Percentiles rank a stretch among this genome's conserved stretches.
Conservation (phyloP, 2,888 invertebrate genomes). For the Parthenolecanium corni region DNA sequence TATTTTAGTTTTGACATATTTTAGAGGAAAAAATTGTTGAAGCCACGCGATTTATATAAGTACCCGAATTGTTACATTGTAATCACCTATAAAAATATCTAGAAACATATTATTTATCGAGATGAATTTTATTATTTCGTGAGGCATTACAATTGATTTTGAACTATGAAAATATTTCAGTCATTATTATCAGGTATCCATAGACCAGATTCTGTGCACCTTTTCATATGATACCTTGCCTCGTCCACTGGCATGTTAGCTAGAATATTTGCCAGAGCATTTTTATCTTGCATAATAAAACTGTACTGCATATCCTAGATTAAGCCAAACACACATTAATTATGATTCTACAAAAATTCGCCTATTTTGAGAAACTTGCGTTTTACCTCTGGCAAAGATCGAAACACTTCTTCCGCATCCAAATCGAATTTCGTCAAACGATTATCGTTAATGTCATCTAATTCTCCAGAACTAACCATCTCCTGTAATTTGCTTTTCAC, state of each 20-base stretch:
- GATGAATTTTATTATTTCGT: no score
- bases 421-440: not conserved
- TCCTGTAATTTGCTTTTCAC: slow-evolving; percentile 1
- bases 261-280: slow-evolving; percentile 1
- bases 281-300: not conserved
- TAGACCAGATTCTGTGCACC: slow-evolving; percentile 11
- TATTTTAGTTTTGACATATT: no score
- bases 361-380: no score
- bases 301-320: slow-evolving; percentile 6
- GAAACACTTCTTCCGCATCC: slow-evolving; percentile 10
- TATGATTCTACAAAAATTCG: not conserved
- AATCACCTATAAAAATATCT: no score
- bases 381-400: slow-evolving; percentile 10
- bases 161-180: not conserved
- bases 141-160: not conserved
- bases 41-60: no score
- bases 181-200: slow-evolving; percentile 3
- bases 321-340: not conserved
- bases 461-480: not conserved
- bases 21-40: no score
- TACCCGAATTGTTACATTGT: no score
- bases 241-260: not conserved
- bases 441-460: no score
- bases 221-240: slow-evolving; percentile 8
- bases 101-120: no score